Base-by-base conservation (phyloP, 2,888 invertebrate species). In the Saturnia pavonia region DNA sequence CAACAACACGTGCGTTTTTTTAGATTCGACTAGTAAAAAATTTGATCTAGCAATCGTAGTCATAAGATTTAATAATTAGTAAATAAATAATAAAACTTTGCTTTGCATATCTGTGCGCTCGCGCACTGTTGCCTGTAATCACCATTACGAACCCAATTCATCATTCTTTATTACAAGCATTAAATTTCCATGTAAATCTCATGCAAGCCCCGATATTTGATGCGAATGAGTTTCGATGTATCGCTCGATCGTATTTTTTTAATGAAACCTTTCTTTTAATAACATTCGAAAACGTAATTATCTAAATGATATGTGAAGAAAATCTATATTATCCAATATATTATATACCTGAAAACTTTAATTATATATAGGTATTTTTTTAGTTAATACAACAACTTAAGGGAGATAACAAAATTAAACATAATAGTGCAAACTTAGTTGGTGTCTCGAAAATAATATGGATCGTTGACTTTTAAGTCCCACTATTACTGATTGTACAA, bases 101-200 rank as follows among this genome's bases (percentile, higher is more conserved):
- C 87, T 91, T 88, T 91, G 89, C 87, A 91, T 88, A 90, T 88
- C 86, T 86, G 87, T 85, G 83, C 82, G 88, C 80, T 81, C 85
- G 88, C 85, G 87, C 88, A 85, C 90, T 88, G 89, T 83, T 88
- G 89, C 80, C 90, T 89, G 85, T 93, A 92, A 93, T 92, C 91
- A 92, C 92, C 91, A 91, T 86, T 92, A 91, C 90, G 88, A 88
- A 86, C 85, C 85, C 93, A 91, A 93, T 94, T 91, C 91, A 93
- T 93, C 93, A 93, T 92, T 91, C 90, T 93, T 94, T 93, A 93
- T 93, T 92, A 91, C 91, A 89, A 88, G 88, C 91, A 88, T 90
- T 85, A 92, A 91, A 48, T 91, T 91, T 91, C 91, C 91, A 91
- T 92, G 92, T 91, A 94, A 92, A 93, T 92, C 91, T 91, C 88